A percentile compares a stretch with the other conserved stretches of the same genome.
Evolutionary conservation across 2,797 vertebrate genomes (phyloP).

Genomic region (Onychomys torridus): DNA sequence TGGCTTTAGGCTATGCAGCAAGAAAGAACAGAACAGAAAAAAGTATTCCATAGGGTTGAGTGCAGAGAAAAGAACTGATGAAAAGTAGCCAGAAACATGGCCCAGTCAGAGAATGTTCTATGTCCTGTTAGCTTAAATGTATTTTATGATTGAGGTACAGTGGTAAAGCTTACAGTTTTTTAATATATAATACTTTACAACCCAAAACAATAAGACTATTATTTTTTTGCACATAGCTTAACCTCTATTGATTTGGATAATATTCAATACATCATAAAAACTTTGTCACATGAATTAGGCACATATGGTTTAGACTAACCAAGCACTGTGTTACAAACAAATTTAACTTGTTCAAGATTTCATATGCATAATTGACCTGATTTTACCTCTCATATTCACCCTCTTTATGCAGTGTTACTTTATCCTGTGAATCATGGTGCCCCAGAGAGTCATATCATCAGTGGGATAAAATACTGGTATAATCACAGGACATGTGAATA

Average conservation of each 20-base stretch:
- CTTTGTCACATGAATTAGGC: neutral
- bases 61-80: neutral
- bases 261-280: constrained; percentile 21
- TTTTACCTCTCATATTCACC: constrained; percentile 34
- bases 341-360: constrained; percentile 49
- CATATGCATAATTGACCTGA: constrained; percentile 48
- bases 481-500: constrained; percentile 24
- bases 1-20: neutral
- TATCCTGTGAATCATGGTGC: neutral
- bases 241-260: neutral
- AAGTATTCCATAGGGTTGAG: neutral
- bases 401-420: constrained; percentile 35
- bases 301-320: constrained; percentile 38
- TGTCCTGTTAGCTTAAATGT: neutral
- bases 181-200: neutral
- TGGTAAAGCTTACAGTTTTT: neutral
- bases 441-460: constrained; percentile 31
- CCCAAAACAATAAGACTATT: neutral
- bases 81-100: neutral
- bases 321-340: neutral
- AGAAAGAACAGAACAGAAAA: neutral
- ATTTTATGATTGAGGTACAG: neutral
- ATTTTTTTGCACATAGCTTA: neutral
- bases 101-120: neutral
- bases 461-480: constrained; percentile 36